A percentile compares a stretch with the other conserved stretches of the same genome.
Evolutionary conservation across 1,140 invertebrate genomes (phyloP).

Genomic region (Drosophila littoralis): DNA sequence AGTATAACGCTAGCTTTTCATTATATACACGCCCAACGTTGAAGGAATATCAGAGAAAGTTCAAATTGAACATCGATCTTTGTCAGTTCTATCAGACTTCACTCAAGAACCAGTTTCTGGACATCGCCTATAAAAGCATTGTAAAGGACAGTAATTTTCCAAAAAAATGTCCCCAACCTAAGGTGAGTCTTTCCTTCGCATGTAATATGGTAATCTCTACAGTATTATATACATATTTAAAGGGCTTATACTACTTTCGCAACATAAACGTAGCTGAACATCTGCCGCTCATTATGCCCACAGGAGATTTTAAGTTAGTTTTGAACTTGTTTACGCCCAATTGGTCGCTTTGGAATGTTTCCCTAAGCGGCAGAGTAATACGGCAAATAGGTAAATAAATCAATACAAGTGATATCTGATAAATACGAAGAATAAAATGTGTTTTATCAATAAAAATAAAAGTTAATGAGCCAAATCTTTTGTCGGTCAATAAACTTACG

Average conservation of each 20-base stretch:
- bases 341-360: conserved; percentile 11
- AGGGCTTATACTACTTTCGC: conserved; percentile 46
- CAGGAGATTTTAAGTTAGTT: conserved; percentile 40
- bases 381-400: not conserved
- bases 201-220: too few relatives aligned
- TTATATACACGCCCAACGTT: conserved; percentile 9
- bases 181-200: conserved; percentile 8
- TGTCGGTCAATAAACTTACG: conserved; percentile 41
- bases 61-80: conserved; percentile 44
- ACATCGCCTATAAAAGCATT: conserved; percentile 29
- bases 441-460: not conserved
- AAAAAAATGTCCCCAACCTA: conserved; percentile 45
- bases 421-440: not conserved
- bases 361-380: conserved; percentile 18
- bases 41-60: conserved; percentile 28
- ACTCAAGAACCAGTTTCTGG: conserved; percentile 29
- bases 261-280: conserved; percentile 46
- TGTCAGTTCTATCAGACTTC: conserved; percentile 42
- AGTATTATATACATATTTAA: not conserved
- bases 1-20: conserved; percentile 43
- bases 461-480: not conserved
- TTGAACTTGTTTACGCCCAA: conserved; percentile 40
- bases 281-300: conserved; percentile 49
- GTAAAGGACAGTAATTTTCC: conserved; percentile 8
- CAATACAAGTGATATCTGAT: not conserved